Conservation (phyloP, 1,140 invertebrate species). For the Drosophila baimaii region DNA sequence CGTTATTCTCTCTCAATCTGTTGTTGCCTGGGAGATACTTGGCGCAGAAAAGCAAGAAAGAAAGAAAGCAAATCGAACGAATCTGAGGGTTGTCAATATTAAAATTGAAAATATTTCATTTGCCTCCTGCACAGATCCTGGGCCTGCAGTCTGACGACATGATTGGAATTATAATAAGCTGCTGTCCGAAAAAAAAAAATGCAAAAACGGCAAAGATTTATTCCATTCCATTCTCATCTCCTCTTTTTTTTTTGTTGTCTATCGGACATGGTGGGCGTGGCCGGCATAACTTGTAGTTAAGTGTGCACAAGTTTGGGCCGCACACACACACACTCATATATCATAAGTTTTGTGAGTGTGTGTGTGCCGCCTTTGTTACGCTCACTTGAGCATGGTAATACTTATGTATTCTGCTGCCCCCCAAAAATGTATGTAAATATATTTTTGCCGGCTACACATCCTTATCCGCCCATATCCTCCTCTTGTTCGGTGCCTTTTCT, state of each 20-base stretch:
- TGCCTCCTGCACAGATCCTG: constrained; percentile 35
- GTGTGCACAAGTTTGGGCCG: constrained; percentile 34
- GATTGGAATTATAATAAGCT: constrained; percentile 77
- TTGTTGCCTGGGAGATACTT: constrained; percentile 23
- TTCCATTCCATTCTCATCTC: constrained; percentile 37
- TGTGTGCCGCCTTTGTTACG: constrained; percentile 45
- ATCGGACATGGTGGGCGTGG: constrained; percentile 27
- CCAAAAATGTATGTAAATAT: constrained; percentile 31
- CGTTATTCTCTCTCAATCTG: constrained; percentile 24
- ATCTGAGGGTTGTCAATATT: constrained; percentile 58
- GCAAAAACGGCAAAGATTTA: constrained; percentile 45
- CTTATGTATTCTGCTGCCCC: constrained; percentile 32
- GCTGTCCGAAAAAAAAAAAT: constrained; percentile 11
- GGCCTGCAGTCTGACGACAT: constrained; percentile 52
- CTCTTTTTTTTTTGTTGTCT: constrained; percentile 40
- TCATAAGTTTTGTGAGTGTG: constrained; percentile 53
- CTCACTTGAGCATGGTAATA: constrained; percentile 52
- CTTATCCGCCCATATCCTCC: not conserved
- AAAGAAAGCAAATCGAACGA: constrained; percentile 23
- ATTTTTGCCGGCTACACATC: constrained; percentile 14
- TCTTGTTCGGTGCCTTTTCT: constrained; percentile 4
- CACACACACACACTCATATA: constrained; percentile 28
- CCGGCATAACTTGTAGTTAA: constrained; percentile 47
- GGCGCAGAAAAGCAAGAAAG: not conserved
- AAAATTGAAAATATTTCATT: constrained; percentile 73